A percentile compares a stretch with the other conserved stretches of the same genome.
phyloP scores from a whole-genome alignment of 1,140 invertebrate species.

The Sweltsa coloradensis region DNA sequence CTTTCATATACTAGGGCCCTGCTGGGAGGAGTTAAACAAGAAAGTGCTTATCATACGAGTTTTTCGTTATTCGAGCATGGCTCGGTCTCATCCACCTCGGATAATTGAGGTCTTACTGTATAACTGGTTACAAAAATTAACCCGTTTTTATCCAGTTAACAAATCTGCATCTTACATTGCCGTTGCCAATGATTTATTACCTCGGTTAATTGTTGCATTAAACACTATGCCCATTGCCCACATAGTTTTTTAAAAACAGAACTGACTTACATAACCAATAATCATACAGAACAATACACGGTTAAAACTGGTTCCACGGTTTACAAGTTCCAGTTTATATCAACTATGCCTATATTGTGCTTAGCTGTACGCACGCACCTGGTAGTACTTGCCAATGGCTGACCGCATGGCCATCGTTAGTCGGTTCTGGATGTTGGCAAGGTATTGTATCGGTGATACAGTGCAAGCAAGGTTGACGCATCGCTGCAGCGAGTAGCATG shows the following conservation, averaged over 20 bases:
- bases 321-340: too few species aligned
- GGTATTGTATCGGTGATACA: slow-evolving; percentile 44
- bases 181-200: neutral
- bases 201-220: neutral
- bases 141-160: too few species aligned
- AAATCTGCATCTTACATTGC: too few species aligned
- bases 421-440: slow-evolving; percentile 56
- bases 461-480: slow-evolving; percentile 55
- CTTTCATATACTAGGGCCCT: too few species aligned
- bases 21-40: too few species aligned
- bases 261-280: neutral
- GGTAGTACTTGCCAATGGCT: slow-evolving; percentile 62
- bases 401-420: slow-evolving; percentile 48
- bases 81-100: too few species aligned
- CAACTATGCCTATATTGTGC: too few species aligned
- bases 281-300: neutral
- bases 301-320: slow-evolving; percentile 2
- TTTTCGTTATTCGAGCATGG: too few species aligned
- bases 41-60: too few species aligned
- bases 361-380: slow-evolving; percentile 31
- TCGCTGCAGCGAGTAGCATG: slow-evolving; percentile 31
- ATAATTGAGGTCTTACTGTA: too few species aligned
- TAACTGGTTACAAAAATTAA: too few species aligned
- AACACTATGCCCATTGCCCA: neutral
- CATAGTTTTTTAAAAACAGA: neutral